These are phyloP conservation scores for Porites lutea DNA, from an alignment of 64 coral and sea anemone genomes.

Conservation along the genomic window DNA sequence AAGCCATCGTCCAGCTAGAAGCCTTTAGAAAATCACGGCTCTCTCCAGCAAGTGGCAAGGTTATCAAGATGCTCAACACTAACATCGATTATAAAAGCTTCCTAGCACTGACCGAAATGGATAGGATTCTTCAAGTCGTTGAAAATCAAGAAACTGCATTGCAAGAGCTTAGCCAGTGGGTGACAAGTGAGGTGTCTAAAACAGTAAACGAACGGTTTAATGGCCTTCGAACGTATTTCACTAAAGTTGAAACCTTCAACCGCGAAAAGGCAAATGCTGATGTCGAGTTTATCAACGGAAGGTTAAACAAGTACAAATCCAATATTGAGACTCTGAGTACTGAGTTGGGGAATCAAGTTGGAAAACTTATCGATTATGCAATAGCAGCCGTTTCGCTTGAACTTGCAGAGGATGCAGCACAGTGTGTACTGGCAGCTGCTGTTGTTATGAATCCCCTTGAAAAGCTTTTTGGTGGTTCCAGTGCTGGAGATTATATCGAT, in stretches of 20 bases:
- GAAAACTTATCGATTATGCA: background rate
- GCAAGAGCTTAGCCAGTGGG: background rate
- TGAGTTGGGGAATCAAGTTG: background rate
- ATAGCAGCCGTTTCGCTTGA: background rate
- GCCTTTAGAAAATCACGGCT: background rate
- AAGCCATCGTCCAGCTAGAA: background rate
- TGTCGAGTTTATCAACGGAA: background rate
- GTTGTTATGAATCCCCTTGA: slow-evolving; percentile 8
- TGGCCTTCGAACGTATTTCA: slow-evolving; percentile 6
- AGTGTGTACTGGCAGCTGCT: background rate
- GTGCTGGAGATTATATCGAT: background rate
- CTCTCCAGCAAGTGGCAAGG: background rate
- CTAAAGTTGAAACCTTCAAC: background rate
- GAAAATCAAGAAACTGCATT: background rate
- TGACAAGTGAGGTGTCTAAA: background rate
- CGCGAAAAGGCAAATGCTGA: slow-evolving; percentile 1
- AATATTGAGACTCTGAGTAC: background rate
- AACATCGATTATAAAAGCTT: background rate
- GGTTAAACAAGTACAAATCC: background rate
- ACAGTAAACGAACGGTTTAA: background rate
- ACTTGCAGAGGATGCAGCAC: background rate
- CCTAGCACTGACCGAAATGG: background rate
- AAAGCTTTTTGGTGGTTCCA: background rate
- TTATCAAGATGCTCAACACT: background rate
- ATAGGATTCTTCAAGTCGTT: background rate